Conservation (phyloP, 2,888 invertebrate genomes). For the Pollenia griseotomentosa region DNA sequence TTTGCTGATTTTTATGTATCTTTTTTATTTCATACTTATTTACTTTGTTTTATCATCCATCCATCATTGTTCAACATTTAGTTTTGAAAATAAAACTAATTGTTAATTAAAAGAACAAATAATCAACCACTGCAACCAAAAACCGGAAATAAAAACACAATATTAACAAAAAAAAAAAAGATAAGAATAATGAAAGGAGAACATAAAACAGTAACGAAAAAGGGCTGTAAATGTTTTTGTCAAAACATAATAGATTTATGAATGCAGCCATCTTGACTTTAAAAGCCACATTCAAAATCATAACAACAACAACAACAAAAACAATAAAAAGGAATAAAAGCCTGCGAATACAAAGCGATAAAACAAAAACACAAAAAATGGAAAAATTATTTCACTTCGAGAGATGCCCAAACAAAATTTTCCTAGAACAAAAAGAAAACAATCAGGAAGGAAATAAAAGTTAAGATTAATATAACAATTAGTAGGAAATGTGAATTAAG, state of each 20-base stretch:
- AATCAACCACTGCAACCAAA: conserved; percentile 1
- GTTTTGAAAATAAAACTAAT: conserved; percentile 21
- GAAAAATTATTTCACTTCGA: too few species aligned
- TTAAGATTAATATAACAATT: conserved; percentile 30
- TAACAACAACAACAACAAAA: conserved; percentile 20
- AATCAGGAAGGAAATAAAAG: conserved; percentile 28
- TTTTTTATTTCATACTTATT: too few species aligned
- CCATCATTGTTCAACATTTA: background rate
- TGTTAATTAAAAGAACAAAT: conserved; percentile 21
- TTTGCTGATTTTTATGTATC: too few species aligned
- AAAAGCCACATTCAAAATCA: conserved; percentile 20
- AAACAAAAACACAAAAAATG: background rate
- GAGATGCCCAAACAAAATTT: too few species aligned
- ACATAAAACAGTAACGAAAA: background rate
- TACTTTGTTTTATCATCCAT: background rate
- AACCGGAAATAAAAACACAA: conserved; percentile 24
- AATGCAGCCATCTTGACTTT: conserved; percentile 47
- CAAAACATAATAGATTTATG: conserved; percentile 51
- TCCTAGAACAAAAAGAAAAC: background rate
- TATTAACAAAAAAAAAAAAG: background rate
- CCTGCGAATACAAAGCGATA: conserved; percentile 10
- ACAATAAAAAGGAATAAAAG: background rate
- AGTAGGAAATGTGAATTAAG: conserved; percentile 14
- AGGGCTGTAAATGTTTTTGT: conserved; percentile 9
- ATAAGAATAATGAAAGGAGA: background rate